Evolutionary conservation across 2,113 vertebrate species (phyloP).

Genomic region (Mandrillus leucophaeus): DNA sequence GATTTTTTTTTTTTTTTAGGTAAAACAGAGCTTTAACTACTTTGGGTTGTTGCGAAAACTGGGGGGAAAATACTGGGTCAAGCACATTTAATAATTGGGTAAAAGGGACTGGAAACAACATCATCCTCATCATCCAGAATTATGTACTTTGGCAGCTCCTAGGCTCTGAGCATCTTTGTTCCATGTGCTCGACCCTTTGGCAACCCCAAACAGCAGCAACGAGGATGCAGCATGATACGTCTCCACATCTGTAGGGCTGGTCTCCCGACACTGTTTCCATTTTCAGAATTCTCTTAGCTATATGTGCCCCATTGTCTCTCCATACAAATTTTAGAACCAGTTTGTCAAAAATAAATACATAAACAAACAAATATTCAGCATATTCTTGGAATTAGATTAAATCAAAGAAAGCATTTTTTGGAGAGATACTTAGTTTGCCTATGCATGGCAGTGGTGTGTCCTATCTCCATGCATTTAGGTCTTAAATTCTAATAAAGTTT

Average conservation of each 20-base stretch:
- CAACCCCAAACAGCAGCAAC: background rate
- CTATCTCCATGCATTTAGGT: background rate
- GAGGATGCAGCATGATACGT: background rate
- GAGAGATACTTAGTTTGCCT: background rate
- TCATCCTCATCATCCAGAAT: background rate
- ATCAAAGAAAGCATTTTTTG: background rate
- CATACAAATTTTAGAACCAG: background rate
- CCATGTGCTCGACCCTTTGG: rapidly evolving
- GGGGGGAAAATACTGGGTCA: background rate
- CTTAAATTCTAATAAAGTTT: background rate
- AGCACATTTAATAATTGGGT: background rate
- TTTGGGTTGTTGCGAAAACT: background rate
- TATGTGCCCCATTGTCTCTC: background rate
- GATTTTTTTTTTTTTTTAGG: background rate
- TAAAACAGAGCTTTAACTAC: background rate
- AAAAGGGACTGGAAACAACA: background rate
- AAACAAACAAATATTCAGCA: background rate
- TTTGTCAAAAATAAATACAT: background rate
- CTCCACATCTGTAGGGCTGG: rapidly evolving
- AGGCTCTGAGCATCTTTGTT: background rate
- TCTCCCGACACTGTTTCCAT: background rate
- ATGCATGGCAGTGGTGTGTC: background rate
- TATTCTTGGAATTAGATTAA: background rate
- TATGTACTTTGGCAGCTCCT: background rate
- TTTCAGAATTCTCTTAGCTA: background rate